Evolutionary conservation across 2,888 invertebrate genomes (phyloP), one percentile per base, ranked within the genome.

Genomic region (Scrobipalpa atriplicella): DNA sequence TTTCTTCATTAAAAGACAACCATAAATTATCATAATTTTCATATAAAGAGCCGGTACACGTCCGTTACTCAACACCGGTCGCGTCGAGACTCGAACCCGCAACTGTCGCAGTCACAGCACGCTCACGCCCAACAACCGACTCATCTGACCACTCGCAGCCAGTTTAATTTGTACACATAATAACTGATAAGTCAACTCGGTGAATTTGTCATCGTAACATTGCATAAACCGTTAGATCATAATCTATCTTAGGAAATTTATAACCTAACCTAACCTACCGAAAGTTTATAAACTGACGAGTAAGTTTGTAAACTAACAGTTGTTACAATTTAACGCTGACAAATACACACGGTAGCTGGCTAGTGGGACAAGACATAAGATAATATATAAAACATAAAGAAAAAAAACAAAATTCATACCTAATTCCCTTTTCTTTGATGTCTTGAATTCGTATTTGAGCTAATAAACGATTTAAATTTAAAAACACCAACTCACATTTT

Each of bases 21-120:
- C 47, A 16, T 16, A 47, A n/a, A 56, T 56, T 56, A 56, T 56
- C 54, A 56, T 56, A 56, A 56, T 21, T 56, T 56, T 21, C 19
- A 29, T 13, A 56, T 56, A 56, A 56, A 56, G 11, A 13, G 52
- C 54, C 1, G 2, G 54, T 16, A 11, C 7, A 2, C 56, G 58
- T 38, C 38, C 58, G 58, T 38, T 58, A 38, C 58, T 38, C 58
- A n/a, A 47, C 58, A 38, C 21, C 21, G 21, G n/a, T 16, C 29
- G 2, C 29, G 29, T 5, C 36, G 13, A 36, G 29, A 13, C 21
- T 58, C 58, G 58, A 58, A 58, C 58, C 58, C 38, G 58, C 13
- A 38, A 38, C 58, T 38, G 16, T 9, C 58, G 38, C 1, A n/a
- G n/a, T n/a, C n/a, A n/a, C n/a, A 13, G 21, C 21, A 21, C 54